Conservation (phyloP, 2,113 vertebrate species). For the Carlito syrichta region DNA sequence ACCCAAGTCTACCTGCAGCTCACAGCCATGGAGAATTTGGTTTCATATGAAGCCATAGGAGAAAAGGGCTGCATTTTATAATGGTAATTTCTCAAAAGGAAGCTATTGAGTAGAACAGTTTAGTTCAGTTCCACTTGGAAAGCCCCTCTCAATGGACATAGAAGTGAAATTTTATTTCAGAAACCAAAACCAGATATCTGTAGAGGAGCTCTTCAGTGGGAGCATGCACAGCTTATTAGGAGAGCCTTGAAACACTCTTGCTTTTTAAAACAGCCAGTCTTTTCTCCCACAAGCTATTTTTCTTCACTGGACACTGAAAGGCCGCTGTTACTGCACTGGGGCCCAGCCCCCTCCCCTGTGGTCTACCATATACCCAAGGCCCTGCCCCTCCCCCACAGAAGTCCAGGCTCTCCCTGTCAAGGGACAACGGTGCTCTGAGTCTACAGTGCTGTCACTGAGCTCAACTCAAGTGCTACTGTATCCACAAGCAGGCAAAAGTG, state of each 20-base stretch:
- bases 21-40: fast-evolving
- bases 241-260: neutral
- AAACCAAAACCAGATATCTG: neutral
- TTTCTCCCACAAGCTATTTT: neutral
- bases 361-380: neutral
- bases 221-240: fast-evolving
- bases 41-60: neutral
- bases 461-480: no score
- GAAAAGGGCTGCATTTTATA: neutral
- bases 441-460: neutral
- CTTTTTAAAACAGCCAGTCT: neutral
- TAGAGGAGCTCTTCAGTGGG: fast-evolving
- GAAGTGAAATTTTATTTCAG: constrained; percentile 17
- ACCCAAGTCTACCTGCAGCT: fast-evolving
- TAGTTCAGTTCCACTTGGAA: neutral
- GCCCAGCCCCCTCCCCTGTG: neutral
- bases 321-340: neutral
- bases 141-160: neutral
- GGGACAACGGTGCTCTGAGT: neutral
- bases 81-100: neutral
- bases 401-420: fast-evolving
- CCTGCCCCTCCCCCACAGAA: neutral
- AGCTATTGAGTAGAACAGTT: neutral
- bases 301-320: neutral
- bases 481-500: no score